Conservation (phyloP, 1,140 invertebrate species). For the Lucilia sericata region DNA sequence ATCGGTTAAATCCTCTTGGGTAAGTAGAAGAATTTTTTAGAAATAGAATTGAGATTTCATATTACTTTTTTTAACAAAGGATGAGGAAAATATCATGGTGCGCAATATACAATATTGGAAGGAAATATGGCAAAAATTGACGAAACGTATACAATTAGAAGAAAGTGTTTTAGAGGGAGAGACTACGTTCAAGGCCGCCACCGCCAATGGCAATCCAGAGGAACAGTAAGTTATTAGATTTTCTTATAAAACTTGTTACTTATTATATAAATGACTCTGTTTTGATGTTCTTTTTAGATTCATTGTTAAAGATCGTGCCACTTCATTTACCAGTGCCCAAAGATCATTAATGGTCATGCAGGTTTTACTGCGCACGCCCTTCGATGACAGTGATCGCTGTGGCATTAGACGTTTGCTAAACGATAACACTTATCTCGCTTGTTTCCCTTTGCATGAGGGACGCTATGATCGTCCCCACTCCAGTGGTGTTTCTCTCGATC, state of each 20-base stretch:
- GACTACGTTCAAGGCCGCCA: constrained; percentile 84
- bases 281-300: constrained; percentile 73
- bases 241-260: constrained; percentile 28
- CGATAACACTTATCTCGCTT: constrained; percentile 86
- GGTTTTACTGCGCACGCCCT: constrained; percentile 84
- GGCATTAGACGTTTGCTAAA: constrained; percentile 90
- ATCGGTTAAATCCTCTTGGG: constrained; percentile 83
- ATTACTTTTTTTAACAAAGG: constrained; percentile 62
- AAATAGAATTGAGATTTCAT: background rate
- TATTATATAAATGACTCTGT: background rate
- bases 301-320: constrained; percentile 87
- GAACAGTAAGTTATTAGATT: constrained; percentile 77
- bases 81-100: constrained; percentile 73
- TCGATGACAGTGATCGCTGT: constrained; percentile 77
- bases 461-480: constrained; percentile 77
- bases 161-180: constrained; percentile 77
- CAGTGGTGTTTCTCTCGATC: constrained; percentile 77
- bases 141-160: constrained; percentile 76
- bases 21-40: constrained; percentile 64
- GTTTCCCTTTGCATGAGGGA: constrained; percentile 93
- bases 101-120: constrained; percentile 72
- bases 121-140: constrained; percentile 69
- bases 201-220: constrained; percentile 79
- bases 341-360: constrained; percentile 94
- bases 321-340: constrained; percentile 88